Evolutionary conservation across 2,888 invertebrate genomes (phyloP), one percentile per base, ranked within the genome.

Genomic region (Melipona bicolor): DNA sequence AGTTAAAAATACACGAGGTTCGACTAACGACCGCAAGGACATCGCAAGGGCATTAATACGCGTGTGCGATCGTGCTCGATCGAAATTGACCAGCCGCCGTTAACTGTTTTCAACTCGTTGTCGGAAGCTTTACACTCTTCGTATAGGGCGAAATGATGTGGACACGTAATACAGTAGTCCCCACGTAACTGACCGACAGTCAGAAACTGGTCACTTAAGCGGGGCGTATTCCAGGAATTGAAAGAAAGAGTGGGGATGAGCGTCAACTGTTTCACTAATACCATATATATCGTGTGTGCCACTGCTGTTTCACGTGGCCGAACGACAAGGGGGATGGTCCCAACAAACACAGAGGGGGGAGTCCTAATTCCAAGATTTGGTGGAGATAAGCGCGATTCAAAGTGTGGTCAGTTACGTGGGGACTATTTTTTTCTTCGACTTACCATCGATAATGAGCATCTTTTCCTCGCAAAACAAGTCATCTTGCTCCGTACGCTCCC

Each of bases 401-500:
- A 32, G 32, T 32, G 32, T 36, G 36, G 36, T 36, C 36, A 36
- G 36, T 36, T 43, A 43, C 43, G 43, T 43, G 43, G 43, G 43
- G 11, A 43, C 43, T 9, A 43, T 43, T 32, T 59, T 11, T 3
- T 4, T 27, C 27, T 24, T 32, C 32, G 50, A 11, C 93, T 92
- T 87, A 94, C 94, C 94, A 65, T 94, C 94, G 85, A 94, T 94
- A 85, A 94, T 94, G 76, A 94, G 93, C 94, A 94, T 94, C 87
- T 94, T 94, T 81, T 94, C 94, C 84, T 94, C 94, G 84, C 94
- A 94, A 81, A 94, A 94, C 82, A 94, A 91, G 89, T 94, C 94
- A 91, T 94, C 94, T 75, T 92, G 91, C 32, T 94, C 94, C 50
- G 91, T 89, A 52, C 94, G 93, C 83, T 94, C 94, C 84, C 93